Evolutionary conservation across 2,797 vertebrate species (phyloP).

Genomic region (Acanthiza pusilla): DNA sequence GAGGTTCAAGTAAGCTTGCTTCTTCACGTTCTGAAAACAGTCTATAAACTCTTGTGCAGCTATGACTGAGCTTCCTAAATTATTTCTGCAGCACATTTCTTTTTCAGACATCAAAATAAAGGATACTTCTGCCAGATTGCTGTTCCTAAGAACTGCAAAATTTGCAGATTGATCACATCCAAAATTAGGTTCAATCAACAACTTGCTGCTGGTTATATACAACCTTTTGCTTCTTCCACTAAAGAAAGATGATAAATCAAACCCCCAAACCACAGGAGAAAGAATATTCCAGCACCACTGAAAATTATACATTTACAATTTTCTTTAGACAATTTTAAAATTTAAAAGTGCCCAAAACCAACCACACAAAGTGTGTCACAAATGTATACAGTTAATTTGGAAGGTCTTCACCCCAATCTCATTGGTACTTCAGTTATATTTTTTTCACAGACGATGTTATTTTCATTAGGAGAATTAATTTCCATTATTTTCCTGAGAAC

Average conservation of each 20-base stretch:
- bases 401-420: neutral
- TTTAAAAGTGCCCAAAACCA: neutral
- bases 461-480: neutral
- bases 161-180: neutral
- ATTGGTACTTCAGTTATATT: neutral
- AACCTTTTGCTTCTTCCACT: neutral
- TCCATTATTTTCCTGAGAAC: neutral
- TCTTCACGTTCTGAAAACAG: neutral
- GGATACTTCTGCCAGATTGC: neutral
- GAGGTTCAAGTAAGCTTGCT: neutral
- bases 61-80: conserved; percentile 3
- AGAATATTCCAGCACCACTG: neutral
- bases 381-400: neutral
- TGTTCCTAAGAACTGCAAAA: neutral
- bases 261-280: neutral
- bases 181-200: neutral
- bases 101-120: conserved; percentile 10
- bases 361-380: neutral
- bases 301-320: neutral
- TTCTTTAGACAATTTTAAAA: neutral
- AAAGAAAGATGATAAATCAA: neutral
- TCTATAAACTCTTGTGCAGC: neutral
- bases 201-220: neutral
- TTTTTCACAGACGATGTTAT: neutral
- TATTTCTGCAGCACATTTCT: neutral